Evolutionary conservation across 2,888 invertebrate genomes (phyloP), one percentile per base, ranked within the genome.

Genomic region (Alitta virens): DNA sequence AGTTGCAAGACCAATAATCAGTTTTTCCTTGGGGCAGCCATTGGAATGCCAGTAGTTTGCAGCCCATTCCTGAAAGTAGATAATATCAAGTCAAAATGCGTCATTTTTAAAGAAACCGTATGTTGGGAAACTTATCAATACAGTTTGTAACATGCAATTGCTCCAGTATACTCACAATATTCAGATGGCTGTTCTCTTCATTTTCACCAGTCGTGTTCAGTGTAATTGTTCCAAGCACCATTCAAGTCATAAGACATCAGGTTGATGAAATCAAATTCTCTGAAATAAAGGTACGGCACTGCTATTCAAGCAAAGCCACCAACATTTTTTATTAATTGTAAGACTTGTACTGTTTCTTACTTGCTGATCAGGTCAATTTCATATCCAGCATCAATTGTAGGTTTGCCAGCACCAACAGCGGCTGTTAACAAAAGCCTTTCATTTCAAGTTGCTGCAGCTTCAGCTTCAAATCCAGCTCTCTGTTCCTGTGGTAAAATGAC

Each of bases 391-490:
- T 64, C 64, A 7, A 64, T 61, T 14, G 43, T 61, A 18, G 55
- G 55, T 62, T 74, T 74, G 1, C 76, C 76, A 14, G 76, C 76
- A 2, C 74, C 71, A 2, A 76, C 75, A 7, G 77, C 77, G 2
- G 77, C 76, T 7, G 77, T 75, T 23, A 77, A 62, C 26, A 77
- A 63, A 18, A 78, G 64, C 9, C 72, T 62, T 5, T 65, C 60
- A n/a, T 65, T 62, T 2, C 73, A 71, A 1, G 73, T 71, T 2
- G 56, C 42, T 24, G 55, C 43, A 5, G 69, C 72, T 56, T 77
- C 76, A 1, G 57, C 67, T 25, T 73, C 68, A 64, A 75, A 78
- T 7, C 69, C 74, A n/a, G 64, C 62, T 33, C 69, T 46, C 52
- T 14, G n/a, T 33, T 59, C 59, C 59, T 59, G 24, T 3, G n/a